Percentiles rank a stretch among this genome's conserved stretches.
Conservation (phyloP, 2,888 invertebrate genomes). For the Drosophila suboccidentalis region DNA sequence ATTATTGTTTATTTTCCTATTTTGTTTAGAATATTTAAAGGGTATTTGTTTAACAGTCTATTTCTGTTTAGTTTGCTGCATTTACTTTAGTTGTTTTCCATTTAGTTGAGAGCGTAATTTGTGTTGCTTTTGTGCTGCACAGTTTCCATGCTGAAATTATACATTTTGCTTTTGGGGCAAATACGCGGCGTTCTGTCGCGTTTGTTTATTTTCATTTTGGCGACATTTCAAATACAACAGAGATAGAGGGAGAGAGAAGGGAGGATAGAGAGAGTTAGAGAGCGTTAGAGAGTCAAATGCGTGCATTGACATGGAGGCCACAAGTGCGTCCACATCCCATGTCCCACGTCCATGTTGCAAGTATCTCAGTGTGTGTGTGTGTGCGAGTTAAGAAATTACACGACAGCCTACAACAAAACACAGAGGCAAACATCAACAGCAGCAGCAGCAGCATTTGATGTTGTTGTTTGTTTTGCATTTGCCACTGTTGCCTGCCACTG, state of each 20-base stretch:
- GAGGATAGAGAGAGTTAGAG: slow-evolving; percentile 10
- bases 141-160: slow-evolving; percentile 46
- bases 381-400: slow-evolving; percentile 55
- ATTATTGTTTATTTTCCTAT: neutral
- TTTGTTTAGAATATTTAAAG: slow-evolving; percentile 1
- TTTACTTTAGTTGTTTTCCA: slow-evolving; percentile 29
- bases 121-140: slow-evolving; percentile 34
- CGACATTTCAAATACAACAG: slow-evolving; percentile 69
- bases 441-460: slow-evolving; percentile 35
- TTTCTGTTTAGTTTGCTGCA: neutral
- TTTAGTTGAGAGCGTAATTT: slow-evolving; percentile 54
- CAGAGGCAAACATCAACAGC: slow-evolving; percentile 22
- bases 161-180: slow-evolving; percentile 28
- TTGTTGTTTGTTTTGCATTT: slow-evolving; percentile 54
- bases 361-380: slow-evolving; percentile 31
- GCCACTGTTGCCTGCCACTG: slow-evolving; percentile 55
- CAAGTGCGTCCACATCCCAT: slow-evolving; percentile 59
- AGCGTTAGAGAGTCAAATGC: slow-evolving; percentile 56
- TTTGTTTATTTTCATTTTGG: slow-evolving; percentile 65
- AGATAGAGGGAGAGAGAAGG: slow-evolving; percentile 6
- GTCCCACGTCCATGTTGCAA: slow-evolving; percentile 16
- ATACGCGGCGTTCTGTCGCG: slow-evolving; percentile 10
- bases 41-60: slow-evolving; percentile 2
- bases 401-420: slow-evolving; percentile 44
- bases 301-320: slow-evolving; percentile 76